phyloP scores from a whole-genome alignment of 2,888 invertebrate genomes.

The Hartigia nigra region DNA sequence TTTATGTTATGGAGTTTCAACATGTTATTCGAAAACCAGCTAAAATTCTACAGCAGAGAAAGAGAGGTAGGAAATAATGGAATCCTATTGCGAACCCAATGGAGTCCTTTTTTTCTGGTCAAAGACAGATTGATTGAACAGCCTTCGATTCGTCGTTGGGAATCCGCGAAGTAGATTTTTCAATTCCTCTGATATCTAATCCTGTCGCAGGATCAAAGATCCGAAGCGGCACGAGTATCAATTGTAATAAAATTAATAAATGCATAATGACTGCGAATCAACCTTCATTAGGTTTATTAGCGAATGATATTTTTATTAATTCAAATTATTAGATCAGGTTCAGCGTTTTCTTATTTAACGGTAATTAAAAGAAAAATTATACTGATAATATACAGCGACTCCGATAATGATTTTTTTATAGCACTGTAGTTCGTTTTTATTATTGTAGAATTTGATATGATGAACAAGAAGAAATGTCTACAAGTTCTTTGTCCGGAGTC shows the following conservation, averaged over 20 bases:
- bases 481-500: background rate
- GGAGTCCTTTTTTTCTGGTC: too few relatives aligned
- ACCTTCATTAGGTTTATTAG: background rate
- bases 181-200: background rate
- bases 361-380: background rate
- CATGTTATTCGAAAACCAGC: background rate
- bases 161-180: background rate
- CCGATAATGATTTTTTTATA: background rate
- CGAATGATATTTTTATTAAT: background rate
- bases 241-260: background rate
- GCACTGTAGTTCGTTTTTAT: background rate
- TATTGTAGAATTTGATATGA: background rate
- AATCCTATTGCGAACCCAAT: background rate
- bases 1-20: background rate
- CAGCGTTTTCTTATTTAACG: background rate
- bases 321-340: background rate
- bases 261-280: background rate
- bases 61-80: constrained; percentile 13
- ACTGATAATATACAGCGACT: background rate
- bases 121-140: too few relatives aligned
- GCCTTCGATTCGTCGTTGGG: background rate
- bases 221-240: background rate
- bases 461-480: background rate
- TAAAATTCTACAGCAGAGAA: background rate
- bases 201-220: background rate